Conservation (phyloP, 2,888 invertebrate species). For the Deroplatys truncata region DNA sequence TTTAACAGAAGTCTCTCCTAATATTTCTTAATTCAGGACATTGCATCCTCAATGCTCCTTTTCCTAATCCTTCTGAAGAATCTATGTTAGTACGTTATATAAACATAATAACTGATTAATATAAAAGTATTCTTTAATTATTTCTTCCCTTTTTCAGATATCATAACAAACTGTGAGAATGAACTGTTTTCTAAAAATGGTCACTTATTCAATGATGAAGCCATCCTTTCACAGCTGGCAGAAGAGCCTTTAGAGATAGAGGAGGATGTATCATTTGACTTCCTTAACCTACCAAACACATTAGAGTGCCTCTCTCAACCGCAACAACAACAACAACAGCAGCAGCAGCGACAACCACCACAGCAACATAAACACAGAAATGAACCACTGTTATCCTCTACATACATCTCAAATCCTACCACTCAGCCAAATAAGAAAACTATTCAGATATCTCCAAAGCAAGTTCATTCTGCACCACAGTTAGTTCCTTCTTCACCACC, state of each 20-base stretch:
- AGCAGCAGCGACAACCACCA: slow-evolving; percentile 11
- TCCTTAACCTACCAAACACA: slow-evolving; percentile 41
- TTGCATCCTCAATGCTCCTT: too few relatives aligned
- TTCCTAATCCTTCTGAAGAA: too few relatives aligned
- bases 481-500: neutral
- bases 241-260: slow-evolving; percentile 49
- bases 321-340: slow-evolving; percentile 33
- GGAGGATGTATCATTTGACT: slow-evolving; percentile 46
- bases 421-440: neutral
- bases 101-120: too few relatives aligned
- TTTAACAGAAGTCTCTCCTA: too few relatives aligned
- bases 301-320: slow-evolving; percentile 35
- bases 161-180: slow-evolving; percentile 62
- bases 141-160: slow-evolving; percentile 50
- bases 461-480: neutral
- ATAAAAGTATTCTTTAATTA: neutral
- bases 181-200: slow-evolving; percentile 58
- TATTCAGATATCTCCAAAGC: slow-evolving; percentile 2
- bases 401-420: neutral
- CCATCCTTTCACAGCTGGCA: slow-evolving; percentile 46
- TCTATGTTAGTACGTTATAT: too few relatives aligned
- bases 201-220: slow-evolving; percentile 51
- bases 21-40: too few relatives aligned
- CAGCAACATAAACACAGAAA: slow-evolving; percentile 8
- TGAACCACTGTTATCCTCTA: neutral